Base-by-base conservation (phyloP, 2,888 invertebrate species). In the Acheta domesticus region DNA sequence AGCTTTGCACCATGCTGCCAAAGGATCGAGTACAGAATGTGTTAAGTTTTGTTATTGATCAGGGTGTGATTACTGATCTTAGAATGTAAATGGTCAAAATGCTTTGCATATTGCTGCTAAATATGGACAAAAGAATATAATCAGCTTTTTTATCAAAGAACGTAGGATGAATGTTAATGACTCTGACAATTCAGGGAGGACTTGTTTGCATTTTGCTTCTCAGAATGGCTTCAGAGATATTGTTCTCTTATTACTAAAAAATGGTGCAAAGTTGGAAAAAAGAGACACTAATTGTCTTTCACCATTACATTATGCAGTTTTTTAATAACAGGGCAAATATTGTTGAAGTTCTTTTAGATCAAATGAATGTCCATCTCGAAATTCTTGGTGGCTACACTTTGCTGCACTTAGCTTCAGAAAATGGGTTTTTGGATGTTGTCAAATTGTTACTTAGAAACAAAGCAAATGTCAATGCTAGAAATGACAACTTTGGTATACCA, bases 1-100 rank as follows among this genome's bases (percentile, higher is more conserved):
- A 12, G 77, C 81, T 14, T 76, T 83, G 77, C 81, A 81, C 80
- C 76, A 79, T 49, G 83, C 83, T 79, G 79, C 76, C 2, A 20
- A 23, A 20, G 73, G 76, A 14, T 78, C 79, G 78, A 77, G 80
- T 81, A 23, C 76, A 49, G 82, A 81, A 50, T 75, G 83, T 73
- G 78, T 82, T 78, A 81, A 83, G 21, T 12, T n/a, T 81, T 78
- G 73, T 83, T 16, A 77, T 82, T 48, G 78, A 81, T 75, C 36
- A 36, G 36, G 36, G 36, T 8, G 36, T 36, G 5, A 36, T 36
- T 36, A 36, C 8, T 36, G 36, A 36, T 36, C 36, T 36, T 8
- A 36, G 36, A 36, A 36, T 36, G 8, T 36, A 36, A 36, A 36
- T 36, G 36, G 36, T 36, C 5, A 36, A 36, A 36, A 36, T 36